Evolutionary conservation across 2,888 invertebrate species (phyloP), one percentile per base, ranked within the genome.

Genomic region (Bugula neritina): DNA sequence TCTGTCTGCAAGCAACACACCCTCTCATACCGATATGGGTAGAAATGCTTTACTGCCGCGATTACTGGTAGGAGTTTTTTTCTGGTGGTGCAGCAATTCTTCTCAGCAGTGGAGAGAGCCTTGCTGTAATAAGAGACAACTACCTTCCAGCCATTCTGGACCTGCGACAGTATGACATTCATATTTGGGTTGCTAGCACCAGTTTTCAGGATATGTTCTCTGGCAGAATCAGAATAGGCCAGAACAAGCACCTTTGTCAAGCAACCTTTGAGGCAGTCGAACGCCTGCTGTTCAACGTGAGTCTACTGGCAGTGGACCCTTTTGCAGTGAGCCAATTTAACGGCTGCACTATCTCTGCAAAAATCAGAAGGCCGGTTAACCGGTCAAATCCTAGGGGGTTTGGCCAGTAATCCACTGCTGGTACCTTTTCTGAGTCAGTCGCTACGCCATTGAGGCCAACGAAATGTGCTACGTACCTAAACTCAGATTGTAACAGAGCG

Each of bases 381-480:
- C n/a, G 54, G 54, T n/a, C 17, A 54, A n/a, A 17, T 17, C 17
- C 17, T 54, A n/a, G 17, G 54, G 54, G 17, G 17, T n/a, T 17
- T n/a, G 63, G 63, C 27, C 71, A 71, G 25, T 69, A 23, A 1
- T 3, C 2, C 31, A 71, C 69, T 29, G 27, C 35, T 1, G 1
- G 2, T 1, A 69, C 25, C 29, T 72, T 72, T 27, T 72, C 72
- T 1, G 71, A 29, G 35, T 72, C 72, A 17, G 72, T 54, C 2
- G 72, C 17, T 1, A 72, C 72, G 1, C 73, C 72, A 5, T 54
- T n/a, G n/a, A n/a, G n/a, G 29, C 52, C 29, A 1, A 72, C 35
- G 27, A 72, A 29, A 31, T 72, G 73, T 27, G 73, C 73, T 35
- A 72, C 5, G 57, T 58, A 72, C 1, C 58, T 25, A 1, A 58